Evolutionary conservation across 2,888 invertebrate species (phyloP), one percentile per base, ranked within the genome.

Genomic region (Rhamphomyia laevipes): DNA sequence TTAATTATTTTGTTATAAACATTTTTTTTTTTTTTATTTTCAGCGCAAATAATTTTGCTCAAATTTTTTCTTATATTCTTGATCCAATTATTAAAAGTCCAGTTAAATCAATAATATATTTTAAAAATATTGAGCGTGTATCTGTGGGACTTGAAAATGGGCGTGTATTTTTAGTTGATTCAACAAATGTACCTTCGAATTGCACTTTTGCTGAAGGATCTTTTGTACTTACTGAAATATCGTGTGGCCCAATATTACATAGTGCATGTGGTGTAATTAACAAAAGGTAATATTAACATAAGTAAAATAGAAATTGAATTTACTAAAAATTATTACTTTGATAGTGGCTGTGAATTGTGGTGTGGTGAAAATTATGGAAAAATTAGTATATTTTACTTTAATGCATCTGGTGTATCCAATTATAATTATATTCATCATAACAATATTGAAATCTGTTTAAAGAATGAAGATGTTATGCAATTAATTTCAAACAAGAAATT

Each of bases 301-400:
- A 33, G 1, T 13, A 46, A 21, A 40, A 13, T 13, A 38, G 12
- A 23, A 48, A 43, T 17, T 13, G 16, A 18, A 17, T 2, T 45
- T n/a, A 44, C 2, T 27, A 44, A n/a, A 15, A 27, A 3, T 21
- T 27, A 27, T 27, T 27, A 7, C 7, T 27, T 27, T 27, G 9
- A 27, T 27, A 27, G 23, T 27, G 23, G 23, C 23, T 77, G 82
- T 59, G 88, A 90, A 64, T 68, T 93, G 15, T 95, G 94, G 94
- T 87, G 90, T 58, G 94, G 94, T 1, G 91, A 91, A 58, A 77
- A 79, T 30, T 79, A 80, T 52, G 91, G 88, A 1, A 81, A 80
- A 47, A 81, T 94, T 55, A 81, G 83, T 45, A 80, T 89, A 18
- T 92, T 90, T 66, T 74, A 80, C 0, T 73, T 93, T 46, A 78